A percentile compares a stretch with the other conserved stretches of the same genome.
These are phyloP conservation scores for Athalia circularis DNA, from an alignment of 2,888 invertebrate genomes.

Conservation along the genomic window DNA sequence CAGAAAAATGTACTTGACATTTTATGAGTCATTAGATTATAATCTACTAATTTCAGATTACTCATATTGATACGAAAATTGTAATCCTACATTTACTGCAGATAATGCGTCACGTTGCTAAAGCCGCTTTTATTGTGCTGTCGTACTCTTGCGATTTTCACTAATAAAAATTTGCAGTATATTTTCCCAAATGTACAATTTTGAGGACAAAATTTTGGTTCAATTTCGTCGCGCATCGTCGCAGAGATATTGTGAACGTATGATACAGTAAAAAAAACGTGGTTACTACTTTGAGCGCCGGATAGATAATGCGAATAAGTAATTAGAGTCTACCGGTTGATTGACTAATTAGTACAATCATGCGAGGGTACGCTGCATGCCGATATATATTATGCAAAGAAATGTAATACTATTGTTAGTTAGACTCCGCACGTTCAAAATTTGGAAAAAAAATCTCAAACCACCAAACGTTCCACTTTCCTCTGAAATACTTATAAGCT, in stretches of 20 bases:
- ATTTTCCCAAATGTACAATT: background rate
- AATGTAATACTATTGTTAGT: too few relatives aligned
- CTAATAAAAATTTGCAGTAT: background rate
- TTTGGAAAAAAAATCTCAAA: background rate
- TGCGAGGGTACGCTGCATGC: background rate
- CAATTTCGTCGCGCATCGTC: background rate
- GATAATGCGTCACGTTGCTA: background rate
- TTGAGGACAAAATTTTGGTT: background rate
- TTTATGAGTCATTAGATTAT: constrained; percentile 13
- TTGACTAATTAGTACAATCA: constrained; percentile 9
- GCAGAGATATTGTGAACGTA: too few relatives aligned
- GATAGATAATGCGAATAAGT: background rate
- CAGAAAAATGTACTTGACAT: too few relatives aligned
- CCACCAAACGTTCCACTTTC: constrained; percentile 32
- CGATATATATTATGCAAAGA: too few relatives aligned
- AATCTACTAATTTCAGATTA: constrained; percentile 18
- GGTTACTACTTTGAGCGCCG: background rate
- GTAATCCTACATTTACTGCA: background rate
- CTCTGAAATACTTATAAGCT: background rate
- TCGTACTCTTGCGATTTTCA: background rate
- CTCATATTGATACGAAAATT: background rate
- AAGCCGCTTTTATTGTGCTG: too few relatives aligned
- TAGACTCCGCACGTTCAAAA: background rate
- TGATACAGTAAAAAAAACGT: background rate
- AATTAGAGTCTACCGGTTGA: constrained; percentile 10